phyloP scores from a whole-genome alignment of 2,888 invertebrate species.

The Eilema griseolum region DNA sequence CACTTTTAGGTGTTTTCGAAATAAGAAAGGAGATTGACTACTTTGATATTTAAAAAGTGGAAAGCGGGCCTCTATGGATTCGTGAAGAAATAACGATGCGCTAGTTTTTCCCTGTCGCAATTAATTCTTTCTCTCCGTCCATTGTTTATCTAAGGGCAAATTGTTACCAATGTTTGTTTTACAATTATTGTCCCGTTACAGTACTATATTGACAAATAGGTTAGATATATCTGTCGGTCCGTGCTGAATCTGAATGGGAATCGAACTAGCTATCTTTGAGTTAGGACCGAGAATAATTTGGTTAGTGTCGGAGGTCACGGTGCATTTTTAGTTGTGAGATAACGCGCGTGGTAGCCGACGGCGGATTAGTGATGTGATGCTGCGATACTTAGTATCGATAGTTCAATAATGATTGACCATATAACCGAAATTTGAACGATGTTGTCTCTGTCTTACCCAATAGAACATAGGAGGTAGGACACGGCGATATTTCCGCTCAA shows the following conservation, averaged over 20 bases:
- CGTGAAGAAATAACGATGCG: too few relatives aligned
- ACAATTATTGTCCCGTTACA: conserved; percentile 22
- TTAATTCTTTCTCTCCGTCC: too few relatives aligned
- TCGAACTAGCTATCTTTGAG: conserved; percentile 67
- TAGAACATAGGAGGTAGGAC: too few relatives aligned
- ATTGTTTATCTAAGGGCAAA: too few relatives aligned
- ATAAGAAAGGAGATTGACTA: conserved; percentile 25
- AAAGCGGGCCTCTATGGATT: conserved; percentile 4
- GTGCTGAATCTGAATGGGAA: conserved; percentile 60
- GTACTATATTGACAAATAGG: conserved; percentile 49
- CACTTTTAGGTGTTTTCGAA: conserved; percentile 45
- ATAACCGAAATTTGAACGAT: too few relatives aligned
- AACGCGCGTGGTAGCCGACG: conserved; percentile 83
- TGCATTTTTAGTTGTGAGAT: conserved; percentile 81
- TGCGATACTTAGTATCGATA: conserved; percentile 30
- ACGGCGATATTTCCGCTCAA: too few relatives aligned
- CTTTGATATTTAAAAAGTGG: conserved; percentile 10
- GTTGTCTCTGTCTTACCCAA: too few relatives aligned
- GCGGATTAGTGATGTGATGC: conserved; percentile 66
- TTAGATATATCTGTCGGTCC: conserved; percentile 48
- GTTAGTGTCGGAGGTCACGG: conserved; percentile 81
- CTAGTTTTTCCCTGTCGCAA: too few relatives aligned
- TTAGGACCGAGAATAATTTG: conserved; percentile 78
- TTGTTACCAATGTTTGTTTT: neutral
- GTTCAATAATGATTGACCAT: neutral